A percentile compares a stretch with the other conserved stretches of the same genome.
Evolutionary conservation across 1,140 invertebrate genomes (phyloP).

Genomic region (Brachionus angularis): DNA sequence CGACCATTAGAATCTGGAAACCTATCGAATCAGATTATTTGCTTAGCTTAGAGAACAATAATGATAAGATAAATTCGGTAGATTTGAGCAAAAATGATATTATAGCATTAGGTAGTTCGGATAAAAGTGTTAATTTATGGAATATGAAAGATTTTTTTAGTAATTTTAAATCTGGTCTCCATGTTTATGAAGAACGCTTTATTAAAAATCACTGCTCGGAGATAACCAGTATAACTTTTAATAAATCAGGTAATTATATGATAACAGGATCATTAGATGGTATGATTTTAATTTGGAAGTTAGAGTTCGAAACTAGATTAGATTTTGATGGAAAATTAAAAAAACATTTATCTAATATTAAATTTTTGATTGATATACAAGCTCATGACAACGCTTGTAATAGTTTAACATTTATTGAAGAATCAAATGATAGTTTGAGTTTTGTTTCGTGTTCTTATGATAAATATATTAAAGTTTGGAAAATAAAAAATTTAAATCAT

Average conservation of each 20-base stretch:
- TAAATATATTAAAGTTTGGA: neutral
- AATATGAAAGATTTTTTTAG: neutral
- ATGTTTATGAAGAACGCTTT: neutral
- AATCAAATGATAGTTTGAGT: neutral
- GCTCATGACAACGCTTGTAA: constrained; percentile 22
- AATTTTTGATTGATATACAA: constrained; percentile 1
- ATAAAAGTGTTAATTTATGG: constrained; percentile 19
- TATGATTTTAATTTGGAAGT: neutral
- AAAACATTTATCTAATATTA: neutral
- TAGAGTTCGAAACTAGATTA: neutral
- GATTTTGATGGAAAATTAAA: neutral
- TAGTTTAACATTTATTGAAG: neutral
- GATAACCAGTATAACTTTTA: neutral
- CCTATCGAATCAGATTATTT: constrained; percentile 46
- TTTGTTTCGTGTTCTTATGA: constrained; percentile 10
- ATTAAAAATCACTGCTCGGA: constrained; percentile 12
- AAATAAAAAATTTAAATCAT: neutral
- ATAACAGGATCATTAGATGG: constrained; percentile 8
- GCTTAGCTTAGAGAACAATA: constrained; percentile 24
- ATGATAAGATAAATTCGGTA: constrained; percentile 2
- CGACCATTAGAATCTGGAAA: constrained; percentile 52
- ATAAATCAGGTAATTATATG: neutral
- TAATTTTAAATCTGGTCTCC: neutral
- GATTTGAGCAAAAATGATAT: neutral
- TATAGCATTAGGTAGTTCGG: constrained; percentile 1